Conservation (phyloP, 2,888 invertebrate genomes). For the Apamea monoglypha region DNA sequence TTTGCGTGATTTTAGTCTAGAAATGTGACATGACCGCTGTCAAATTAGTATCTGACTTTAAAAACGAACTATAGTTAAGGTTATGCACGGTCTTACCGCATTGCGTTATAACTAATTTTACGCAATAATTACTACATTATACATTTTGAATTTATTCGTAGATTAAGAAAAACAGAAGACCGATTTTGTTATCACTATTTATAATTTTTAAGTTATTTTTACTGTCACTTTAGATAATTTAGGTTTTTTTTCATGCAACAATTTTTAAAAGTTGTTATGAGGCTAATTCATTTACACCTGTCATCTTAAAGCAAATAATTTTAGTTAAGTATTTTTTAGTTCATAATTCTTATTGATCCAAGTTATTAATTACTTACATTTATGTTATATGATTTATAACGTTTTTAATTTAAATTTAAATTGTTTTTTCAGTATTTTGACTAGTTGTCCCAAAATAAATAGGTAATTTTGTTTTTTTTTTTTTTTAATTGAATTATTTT, state of each 20-base stretch:
- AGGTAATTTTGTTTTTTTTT: too few species aligned
- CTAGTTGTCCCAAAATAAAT: too few species aligned
- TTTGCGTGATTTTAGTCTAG: too few species aligned
- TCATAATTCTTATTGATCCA: background rate
- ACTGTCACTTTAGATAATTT: background rate
- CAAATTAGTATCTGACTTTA: too few species aligned
- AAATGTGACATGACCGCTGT: too few species aligned
- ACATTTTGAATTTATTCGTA: background rate
- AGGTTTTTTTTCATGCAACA: background rate
- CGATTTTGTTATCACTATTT: background rate
- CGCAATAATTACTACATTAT: background rate
- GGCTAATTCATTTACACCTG: too few species aligned
- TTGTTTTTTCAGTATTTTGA: constrained; percentile 6
- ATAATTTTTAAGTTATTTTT: background rate
- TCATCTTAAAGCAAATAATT: background rate
- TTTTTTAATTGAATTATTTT: too few species aligned
- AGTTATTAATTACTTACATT: too few species aligned
- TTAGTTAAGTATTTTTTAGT: constrained; percentile 4
- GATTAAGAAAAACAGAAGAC: background rate
- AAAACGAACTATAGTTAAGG: too few species aligned
- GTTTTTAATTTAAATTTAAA: constrained; percentile 5
- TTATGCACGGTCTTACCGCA: background rate
- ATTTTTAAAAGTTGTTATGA: background rate
- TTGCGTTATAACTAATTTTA: background rate
- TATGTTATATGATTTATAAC: background rate